Conservation (phyloP, 2,113 vertebrate species). For the Pseudorectes ferrugineus region DNA sequence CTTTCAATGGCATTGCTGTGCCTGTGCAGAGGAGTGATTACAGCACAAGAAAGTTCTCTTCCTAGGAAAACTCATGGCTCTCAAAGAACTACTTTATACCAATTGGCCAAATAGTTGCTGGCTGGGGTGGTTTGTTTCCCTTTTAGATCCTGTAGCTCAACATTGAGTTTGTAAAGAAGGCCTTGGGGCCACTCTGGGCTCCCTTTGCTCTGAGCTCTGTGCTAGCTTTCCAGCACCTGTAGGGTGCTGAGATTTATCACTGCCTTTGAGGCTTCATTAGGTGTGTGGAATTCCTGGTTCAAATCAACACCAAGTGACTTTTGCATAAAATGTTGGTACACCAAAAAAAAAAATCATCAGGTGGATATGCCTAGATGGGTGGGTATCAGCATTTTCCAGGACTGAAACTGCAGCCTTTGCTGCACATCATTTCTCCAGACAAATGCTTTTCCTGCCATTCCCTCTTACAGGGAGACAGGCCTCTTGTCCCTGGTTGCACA, state of each 20-base stretch:
- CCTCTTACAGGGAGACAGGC: background rate
- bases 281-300: rapidly evolving
- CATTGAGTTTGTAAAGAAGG: background rate
- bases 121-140: background rate
- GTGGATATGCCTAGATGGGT: background rate
- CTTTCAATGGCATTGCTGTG: background rate
- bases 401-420: background rate
- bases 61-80: background rate
- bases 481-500: rapidly evolving
- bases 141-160: background rate
- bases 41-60: background rate
- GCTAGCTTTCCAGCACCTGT: background rate
- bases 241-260: background rate
- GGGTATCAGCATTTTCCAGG: background rate
- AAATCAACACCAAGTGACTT: background rate
- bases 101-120: background rate
- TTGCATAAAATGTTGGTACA: background rate
- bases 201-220: background rate
- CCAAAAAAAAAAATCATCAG: background rate
- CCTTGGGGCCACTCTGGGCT: background rate
- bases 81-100: background rate
- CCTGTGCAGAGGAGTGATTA: background rate
- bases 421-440: background rate
- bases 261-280: background rate
- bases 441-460: background rate